Conservation (phyloP, 1,140 invertebrate genomes). For the Trichonephila inaurata region DNA sequence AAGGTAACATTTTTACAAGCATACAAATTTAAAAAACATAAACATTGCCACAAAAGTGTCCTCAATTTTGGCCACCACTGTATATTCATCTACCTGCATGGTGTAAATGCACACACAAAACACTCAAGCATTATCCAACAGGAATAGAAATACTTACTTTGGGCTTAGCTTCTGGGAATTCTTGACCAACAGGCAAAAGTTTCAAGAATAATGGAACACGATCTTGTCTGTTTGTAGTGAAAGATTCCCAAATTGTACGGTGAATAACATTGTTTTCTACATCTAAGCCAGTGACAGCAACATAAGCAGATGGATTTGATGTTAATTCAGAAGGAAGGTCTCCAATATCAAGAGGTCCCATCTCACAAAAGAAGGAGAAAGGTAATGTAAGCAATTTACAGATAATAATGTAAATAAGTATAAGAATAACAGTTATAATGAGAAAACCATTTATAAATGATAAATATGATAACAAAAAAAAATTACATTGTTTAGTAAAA, state of each 20-base stretch:
- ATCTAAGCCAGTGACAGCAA: conserved; percentile 93
- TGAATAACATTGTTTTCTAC: conserved; percentile 91
- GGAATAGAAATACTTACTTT: conserved; percentile 83
- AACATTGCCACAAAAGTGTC: too few relatives aligned
- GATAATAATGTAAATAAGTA: not conserved
- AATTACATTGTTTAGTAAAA: too few relatives aligned
- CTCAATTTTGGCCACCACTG: too few relatives aligned
- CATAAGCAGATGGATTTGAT: conserved; percentile 89
- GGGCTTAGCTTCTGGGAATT: conserved; percentile 93
- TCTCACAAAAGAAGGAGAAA: not conserved
- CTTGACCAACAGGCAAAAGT: conserved; percentile 86
- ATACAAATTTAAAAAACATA: too few relatives aligned
- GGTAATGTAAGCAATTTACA: not conserved
- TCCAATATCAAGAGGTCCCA: conserved; percentile 77
- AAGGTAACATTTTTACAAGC: too few relatives aligned
- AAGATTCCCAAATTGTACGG: conserved; percentile 94
- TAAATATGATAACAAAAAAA: too few relatives aligned
- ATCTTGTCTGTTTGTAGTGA: conserved; percentile 90
- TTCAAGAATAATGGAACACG: conserved; percentile 92
- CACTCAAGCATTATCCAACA: too few relatives aligned
- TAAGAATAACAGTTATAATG: too few relatives aligned
- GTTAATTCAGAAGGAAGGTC: conserved; percentile 84
- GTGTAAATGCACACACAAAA: too few relatives aligned
- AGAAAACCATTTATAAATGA: too few relatives aligned
- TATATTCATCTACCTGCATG: too few relatives aligned